Conservation (phyloP, 2,888 invertebrate genomes). For the Leptopilina myrica region DNA sequence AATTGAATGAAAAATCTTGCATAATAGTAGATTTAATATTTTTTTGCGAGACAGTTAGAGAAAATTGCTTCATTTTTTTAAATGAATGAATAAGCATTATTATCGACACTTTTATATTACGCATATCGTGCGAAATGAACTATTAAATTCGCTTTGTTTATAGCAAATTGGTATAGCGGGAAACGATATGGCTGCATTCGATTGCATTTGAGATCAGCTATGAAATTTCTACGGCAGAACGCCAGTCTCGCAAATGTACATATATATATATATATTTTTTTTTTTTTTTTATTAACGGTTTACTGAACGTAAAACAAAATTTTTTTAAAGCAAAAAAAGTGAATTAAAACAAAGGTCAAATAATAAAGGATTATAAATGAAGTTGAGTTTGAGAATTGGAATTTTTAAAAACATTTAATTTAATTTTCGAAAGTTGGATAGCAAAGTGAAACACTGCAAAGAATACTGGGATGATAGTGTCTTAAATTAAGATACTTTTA, state of each 20-base stretch:
- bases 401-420: not conserved
- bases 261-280: constrained; percentile 14
- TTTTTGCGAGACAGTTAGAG: not conserved
- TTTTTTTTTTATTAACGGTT: no score
- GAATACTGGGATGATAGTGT: no score
- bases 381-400: not conserved
- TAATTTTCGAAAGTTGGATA: not conserved
- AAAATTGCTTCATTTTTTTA: not conserved
- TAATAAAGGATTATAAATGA: not conserved
- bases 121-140: constrained; percentile 25
- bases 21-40: not conserved
- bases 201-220: constrained; percentile 35
- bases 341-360: not conserved
- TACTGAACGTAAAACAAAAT: constrained; percentile 6
- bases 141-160: constrained; percentile 35
- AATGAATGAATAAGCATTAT: constrained; percentile 20
- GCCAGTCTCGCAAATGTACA: not conserved
- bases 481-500: no score
- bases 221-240: constrained; percentile 19
- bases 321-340: not conserved
- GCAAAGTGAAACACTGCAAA: not conserved
- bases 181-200: constrained; percentile 28
- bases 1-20: not conserved
- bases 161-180: constrained; percentile 33
- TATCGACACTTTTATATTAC: constrained; percentile 15